These are phyloP conservation scores for Sebastes taczanowskii DNA, from an alignment of 2,797 vertebrate species.

Conservation along the genomic window DNA sequence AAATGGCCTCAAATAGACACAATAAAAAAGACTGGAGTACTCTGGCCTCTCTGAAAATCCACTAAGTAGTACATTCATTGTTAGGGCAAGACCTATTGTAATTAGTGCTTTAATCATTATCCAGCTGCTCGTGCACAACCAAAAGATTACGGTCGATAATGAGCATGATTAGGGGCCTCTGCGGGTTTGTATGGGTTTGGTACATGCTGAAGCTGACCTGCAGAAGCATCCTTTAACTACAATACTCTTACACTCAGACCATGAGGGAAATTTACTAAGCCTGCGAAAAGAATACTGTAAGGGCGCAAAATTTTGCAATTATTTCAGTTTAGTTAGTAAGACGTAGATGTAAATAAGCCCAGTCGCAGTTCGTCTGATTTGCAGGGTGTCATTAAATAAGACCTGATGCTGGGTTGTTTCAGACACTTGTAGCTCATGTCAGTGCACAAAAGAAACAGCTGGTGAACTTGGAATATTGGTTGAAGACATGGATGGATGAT, in stretches of 20 bases:
- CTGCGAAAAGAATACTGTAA: background rate
- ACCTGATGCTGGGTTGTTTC: background rate
- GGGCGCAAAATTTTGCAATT: background rate
- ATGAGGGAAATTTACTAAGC: background rate
- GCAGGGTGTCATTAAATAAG: background rate
- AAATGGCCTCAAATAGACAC: constrained; percentile 9
- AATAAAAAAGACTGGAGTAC: background rate
- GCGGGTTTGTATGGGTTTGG: background rate
- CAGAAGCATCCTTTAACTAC: background rate
- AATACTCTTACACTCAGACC: background rate
- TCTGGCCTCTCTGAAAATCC: background rate
- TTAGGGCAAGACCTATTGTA: background rate
- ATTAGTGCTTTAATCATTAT: background rate
- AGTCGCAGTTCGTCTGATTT: background rate
- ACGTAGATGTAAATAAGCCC: background rate
- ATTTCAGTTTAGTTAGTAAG: background rate
- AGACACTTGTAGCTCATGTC: background rate
- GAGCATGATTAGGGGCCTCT: background rate
- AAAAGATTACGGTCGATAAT: constrained; percentile 2
- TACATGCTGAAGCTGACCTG: background rate
- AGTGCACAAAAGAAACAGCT: background rate
- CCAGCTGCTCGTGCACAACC: background rate
- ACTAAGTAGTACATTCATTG: background rate
- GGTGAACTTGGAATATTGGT: background rate
- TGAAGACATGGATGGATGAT: background rate